These are phyloP conservation scores for Notolabrus celidotus DNA, from an alignment of 2,797 vertebrate species.

Conservation along the genomic window DNA sequence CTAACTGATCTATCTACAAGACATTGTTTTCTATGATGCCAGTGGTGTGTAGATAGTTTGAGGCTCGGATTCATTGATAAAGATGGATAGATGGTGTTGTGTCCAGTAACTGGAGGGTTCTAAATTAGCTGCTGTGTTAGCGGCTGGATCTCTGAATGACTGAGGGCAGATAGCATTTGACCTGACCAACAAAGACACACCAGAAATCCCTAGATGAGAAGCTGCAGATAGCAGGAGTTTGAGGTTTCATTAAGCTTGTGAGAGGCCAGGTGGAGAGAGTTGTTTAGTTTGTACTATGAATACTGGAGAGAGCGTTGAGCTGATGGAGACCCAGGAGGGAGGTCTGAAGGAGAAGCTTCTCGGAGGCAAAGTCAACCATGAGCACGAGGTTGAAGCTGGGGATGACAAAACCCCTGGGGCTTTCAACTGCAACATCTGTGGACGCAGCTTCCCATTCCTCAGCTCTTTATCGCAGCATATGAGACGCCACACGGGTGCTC, in stretches of 20 bases:
- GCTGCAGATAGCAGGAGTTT: conserved; percentile 75
- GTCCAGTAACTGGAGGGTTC: conserved; percentile 50
- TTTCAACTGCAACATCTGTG: conserved; percentile 92
- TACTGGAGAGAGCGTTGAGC: conserved; percentile 79
- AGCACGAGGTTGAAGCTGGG: conserved; percentile 71
- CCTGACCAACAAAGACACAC: conserved; percentile 39
- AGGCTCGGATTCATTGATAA: conserved; percentile 44
- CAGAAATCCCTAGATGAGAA: conserved; percentile 71
- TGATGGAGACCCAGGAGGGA: conserved; percentile 72
- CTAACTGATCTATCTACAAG: conserved; percentile 16
- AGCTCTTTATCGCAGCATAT: conserved; percentile 97
- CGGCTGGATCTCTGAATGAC: conserved; percentile 60
- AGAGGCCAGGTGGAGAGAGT: conserved; percentile 39
- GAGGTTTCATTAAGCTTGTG: conserved; percentile 48
- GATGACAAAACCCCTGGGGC: conserved; percentile 84
- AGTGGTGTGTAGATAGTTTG: conserved; percentile 21
- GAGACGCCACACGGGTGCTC: conserved; percentile 95
- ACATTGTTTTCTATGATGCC: conserved; percentile 29
- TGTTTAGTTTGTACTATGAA: conserved; percentile 81
- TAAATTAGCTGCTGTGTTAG: conserved; percentile 61
- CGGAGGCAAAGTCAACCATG: conserved; percentile 72
- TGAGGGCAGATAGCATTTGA: conserved; percentile 57
- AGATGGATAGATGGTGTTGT: conserved; percentile 61
- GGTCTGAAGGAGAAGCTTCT: conserved; percentile 57
- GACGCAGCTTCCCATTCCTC: conserved; percentile 95